A percentile compares a stretch with the other conserved stretches of the same genome.
Conservation (phyloP, 1,140 invertebrate species). For the Cyclargus thomasi region DNA sequence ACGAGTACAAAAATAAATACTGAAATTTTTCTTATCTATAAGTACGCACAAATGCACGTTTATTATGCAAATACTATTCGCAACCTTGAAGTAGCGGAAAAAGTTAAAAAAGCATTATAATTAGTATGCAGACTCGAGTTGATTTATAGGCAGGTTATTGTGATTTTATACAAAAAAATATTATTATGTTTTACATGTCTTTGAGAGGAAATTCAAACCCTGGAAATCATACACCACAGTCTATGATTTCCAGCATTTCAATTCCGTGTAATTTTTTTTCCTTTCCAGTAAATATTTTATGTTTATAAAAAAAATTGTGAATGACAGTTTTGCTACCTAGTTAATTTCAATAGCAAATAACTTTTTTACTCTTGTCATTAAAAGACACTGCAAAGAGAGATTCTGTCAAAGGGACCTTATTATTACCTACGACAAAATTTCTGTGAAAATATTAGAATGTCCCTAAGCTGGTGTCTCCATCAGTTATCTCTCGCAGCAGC, state of each 20-base stretch:
- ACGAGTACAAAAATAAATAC: background rate
- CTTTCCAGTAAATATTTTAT: too few relatives aligned
- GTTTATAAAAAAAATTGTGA: too few relatives aligned
- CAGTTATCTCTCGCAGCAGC: background rate
- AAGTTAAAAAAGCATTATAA: background rate
- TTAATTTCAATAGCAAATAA: too few relatives aligned
- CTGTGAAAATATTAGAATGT: background rate
- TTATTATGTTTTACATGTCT: background rate
- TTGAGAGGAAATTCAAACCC: too few relatives aligned
- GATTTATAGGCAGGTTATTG: background rate
- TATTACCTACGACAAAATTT: background rate
- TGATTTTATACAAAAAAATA: background rate
- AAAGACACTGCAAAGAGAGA: background rate
- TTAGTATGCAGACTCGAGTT: background rate
- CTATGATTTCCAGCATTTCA: too few relatives aligned
- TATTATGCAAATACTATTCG: slow-evolving; percentile 1
- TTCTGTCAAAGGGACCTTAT: background rate
- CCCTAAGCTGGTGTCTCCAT: background rate
- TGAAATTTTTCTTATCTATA: background rate
- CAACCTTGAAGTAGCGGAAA: background rate
- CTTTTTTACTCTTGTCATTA: background rate
- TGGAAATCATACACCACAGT: too few relatives aligned
- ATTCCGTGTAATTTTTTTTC: too few relatives aligned
- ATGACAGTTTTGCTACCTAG: too few relatives aligned
- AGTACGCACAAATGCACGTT: background rate